A percentile compares a stretch with the other conserved stretches of the same genome.
These are phyloP conservation scores for Eupithecia subumbrata DNA, from an alignment of 2,888 invertebrate genomes.

Conservation along the genomic window DNA sequence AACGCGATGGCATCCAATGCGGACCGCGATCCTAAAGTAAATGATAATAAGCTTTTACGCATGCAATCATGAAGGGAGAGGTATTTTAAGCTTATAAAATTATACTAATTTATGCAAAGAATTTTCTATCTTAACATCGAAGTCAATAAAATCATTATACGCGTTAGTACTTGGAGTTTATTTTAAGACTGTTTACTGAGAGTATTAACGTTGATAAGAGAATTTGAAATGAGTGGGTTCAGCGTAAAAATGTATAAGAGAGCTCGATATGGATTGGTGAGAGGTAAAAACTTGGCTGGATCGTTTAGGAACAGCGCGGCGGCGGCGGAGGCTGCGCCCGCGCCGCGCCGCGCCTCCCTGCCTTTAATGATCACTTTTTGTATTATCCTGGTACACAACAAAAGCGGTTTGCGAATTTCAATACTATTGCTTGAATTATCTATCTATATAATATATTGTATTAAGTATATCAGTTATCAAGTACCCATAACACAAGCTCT, in stretches of 20 bases:
- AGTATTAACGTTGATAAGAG: conserved; percentile 48
- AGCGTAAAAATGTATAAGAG: conserved; percentile 72
- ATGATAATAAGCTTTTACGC: conserved; percentile 41
- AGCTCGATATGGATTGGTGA: conserved; percentile 75
- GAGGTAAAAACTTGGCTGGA: conserved; percentile 78
- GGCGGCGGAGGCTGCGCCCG: conserved; percentile 66
- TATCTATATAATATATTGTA: too few species aligned
- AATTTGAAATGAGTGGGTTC: conserved; percentile 58
- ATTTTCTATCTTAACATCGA: conserved; percentile 45
- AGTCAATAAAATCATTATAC: conserved; percentile 44
- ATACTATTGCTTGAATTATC: conserved; percentile 23
- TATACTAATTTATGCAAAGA: conserved; percentile 47
- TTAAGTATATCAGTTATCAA: too few species aligned
- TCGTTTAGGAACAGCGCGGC: conserved; percentile 68
- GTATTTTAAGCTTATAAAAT: conserved; percentile 43
- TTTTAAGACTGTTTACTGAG: conserved; percentile 39
- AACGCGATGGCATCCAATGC: conserved; percentile 34
- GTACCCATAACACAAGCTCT: too few species aligned
- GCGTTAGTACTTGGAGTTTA: conserved; percentile 41
- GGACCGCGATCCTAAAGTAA: conserved; percentile 36
- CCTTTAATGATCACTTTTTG: conserved; percentile 83
- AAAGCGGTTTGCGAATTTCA: conserved; percentile 51
- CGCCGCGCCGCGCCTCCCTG: conserved; percentile 71
- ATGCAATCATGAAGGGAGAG: conserved; percentile 37
- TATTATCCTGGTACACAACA: conserved; percentile 58